Percentiles rank a stretch among this genome's conserved stretches.
Evolutionary conservation across 2,888 invertebrate species (phyloP).

Genomic region (Epinotia ramella): DNA sequence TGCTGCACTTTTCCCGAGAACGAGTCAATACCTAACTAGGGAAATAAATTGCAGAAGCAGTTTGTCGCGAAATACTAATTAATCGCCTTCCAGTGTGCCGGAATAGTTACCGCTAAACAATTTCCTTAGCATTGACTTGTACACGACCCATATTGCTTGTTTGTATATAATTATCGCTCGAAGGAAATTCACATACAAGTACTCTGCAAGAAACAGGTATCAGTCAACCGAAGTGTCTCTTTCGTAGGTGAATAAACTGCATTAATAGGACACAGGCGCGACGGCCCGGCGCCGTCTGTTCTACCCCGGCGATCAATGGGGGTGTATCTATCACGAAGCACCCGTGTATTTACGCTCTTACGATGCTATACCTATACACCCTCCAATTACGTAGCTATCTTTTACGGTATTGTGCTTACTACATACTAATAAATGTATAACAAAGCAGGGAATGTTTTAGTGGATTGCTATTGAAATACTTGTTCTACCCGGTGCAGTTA

Average conservation of each 20-base stretch:
- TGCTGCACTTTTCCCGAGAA: too few relatives aligned
- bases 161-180: background rate
- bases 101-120: background rate
- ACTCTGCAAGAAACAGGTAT: background rate
- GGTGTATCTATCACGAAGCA: constrained; percentile 7
- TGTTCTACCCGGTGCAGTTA: background rate
- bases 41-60: too few relatives aligned
- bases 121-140: background rate
- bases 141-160: background rate
- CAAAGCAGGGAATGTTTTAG: background rate
- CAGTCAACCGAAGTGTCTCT: constrained; percentile 47
- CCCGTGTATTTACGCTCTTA: background rate
- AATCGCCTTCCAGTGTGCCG: background rate
- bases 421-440: constrained; percentile 8
- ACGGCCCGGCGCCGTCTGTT: constrained; percentile 59
- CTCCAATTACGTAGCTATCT: constrained; percentile 28
- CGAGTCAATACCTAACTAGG: too few relatives aligned
- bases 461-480: background rate
- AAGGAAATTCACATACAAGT: background rate
- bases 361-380: background rate
- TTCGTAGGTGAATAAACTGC: constrained; percentile 71
- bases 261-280: constrained; percentile 65
- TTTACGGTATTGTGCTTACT: constrained; percentile 23
- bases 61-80: too few relatives aligned
- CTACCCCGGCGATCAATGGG: constrained; percentile 2